These are phyloP conservation scores for Hystrix cristata DNA, from an alignment of 2,113 vertebrate genomes.

Conservation along the genomic window DNA sequence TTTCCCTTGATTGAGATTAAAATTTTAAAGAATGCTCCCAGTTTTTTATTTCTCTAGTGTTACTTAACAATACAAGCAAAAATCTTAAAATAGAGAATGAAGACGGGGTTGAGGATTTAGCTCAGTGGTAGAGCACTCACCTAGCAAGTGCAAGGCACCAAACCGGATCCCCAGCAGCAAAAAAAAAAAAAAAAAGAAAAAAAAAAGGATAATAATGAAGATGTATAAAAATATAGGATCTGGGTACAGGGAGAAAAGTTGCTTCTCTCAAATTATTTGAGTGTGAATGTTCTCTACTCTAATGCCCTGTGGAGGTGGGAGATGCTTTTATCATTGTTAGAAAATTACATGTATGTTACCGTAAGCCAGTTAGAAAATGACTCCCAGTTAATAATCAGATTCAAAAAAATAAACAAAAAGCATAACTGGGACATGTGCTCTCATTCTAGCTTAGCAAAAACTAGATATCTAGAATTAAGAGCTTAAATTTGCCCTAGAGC, in stretches of 20 bases:
- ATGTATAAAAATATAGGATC: not conserved
- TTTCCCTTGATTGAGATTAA: conserved; percentile 37
- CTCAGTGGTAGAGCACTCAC: too few relatives aligned
- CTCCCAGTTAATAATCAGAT: not conserved
- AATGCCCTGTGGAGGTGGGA: not conserved
- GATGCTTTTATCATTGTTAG: not conserved
- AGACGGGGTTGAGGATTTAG: not conserved
- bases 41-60: not conserved
- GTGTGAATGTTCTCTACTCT: not conserved
- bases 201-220: not conserved
- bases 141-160: too few relatives aligned
- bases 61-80: not conserved
- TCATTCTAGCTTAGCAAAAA: conserved; percentile 18
- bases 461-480: not conserved
- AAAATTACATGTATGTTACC: not conserved
- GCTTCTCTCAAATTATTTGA: not conserved
- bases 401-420: not conserved
- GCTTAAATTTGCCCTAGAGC: not conserved
- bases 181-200: not conserved
- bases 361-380: not conserved
- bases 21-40: not conserved
- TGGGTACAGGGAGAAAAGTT: not conserved
- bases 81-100: not conserved
- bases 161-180: too few relatives aligned
- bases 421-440: not conserved